These are phyloP conservation scores for Dryobotodes eremita DNA, from an alignment of 2,888 invertebrate species.

Conservation along the genomic window DNA sequence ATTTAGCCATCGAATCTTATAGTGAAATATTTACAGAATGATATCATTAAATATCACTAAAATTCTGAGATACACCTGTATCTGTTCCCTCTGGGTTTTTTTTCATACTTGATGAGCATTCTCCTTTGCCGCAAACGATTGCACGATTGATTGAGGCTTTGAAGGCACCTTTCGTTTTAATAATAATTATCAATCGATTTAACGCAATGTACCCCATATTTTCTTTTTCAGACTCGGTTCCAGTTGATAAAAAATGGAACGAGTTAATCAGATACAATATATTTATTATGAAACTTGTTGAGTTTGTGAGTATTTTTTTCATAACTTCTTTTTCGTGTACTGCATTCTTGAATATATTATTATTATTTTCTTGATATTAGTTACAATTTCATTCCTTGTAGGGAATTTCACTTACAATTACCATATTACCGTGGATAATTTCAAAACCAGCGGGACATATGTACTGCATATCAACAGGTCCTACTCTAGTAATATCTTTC, in stretches of 20 bases:
- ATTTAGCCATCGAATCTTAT: too few species aligned
- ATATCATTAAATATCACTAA: too few species aligned
- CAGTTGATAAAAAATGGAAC: constrained; percentile 87
- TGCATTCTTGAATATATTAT: constrained; percentile 41
- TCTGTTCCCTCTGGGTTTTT: too few species aligned
- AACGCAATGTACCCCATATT: neutral
- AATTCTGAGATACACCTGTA: too few species aligned
- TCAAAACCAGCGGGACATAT: constrained; percentile 85
- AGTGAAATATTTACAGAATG: too few species aligned
- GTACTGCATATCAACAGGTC: constrained; percentile 88
- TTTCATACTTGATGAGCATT: too few species aligned
- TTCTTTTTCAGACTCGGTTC: constrained; percentile 83
- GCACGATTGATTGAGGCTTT: neutral
- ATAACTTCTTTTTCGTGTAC: constrained; percentile 25
- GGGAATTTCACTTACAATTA: constrained; percentile 81
- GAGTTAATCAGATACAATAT: constrained; percentile 87
- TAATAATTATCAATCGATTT: neutral
- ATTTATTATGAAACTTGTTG: constrained; percentile 88
- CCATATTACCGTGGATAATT: constrained; percentile 78
- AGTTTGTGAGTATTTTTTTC: constrained; percentile 84
- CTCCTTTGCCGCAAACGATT: neutral
- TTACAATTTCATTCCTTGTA: constrained; percentile 77
- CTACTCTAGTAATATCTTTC: constrained; percentile 85
- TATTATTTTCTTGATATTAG: constrained; percentile 54
- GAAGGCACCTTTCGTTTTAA: neutral